Base-by-base conservation (phyloP, 37 sponge, comb jelly and placozoan species). In the Petrosia ficiformis region DNA sequence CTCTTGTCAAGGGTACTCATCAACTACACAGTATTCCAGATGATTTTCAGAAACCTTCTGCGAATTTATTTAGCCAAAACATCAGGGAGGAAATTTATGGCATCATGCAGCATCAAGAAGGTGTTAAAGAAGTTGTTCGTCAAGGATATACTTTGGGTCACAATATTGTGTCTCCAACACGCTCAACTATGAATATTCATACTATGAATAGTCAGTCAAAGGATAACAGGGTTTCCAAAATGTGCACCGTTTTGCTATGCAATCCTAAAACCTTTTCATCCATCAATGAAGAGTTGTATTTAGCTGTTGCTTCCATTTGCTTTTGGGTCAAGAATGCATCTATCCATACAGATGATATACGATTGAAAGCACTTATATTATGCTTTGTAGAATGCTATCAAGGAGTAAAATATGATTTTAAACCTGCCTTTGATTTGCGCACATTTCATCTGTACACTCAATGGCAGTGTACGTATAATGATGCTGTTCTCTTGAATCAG, bases 401-500 rank as follows among this genome's bases (percentile, higher is more conserved):
- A 19, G 14, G 14, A 48, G 8, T 14, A 19, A 14, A 8, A 19
- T 8, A 8, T 14, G 14, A 8, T 19, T 48, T 8, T 14, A 48
- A 8, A 19, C 54, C 54, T 19, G 54, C 54, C 54, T 48, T 48
- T 48, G 14, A 14, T 61, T 29, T 85, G 68, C n/a, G 16, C 10
- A 52, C 67, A 1, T 28, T 84, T 31, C 85, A 89, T 60, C 36
- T 40, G 21, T 84, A 76, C 37, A 59, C 78, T 30, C 82, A 90
- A 67, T 90, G 90, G 90, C 90, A 90, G 77, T 54, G 65, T 69
- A 48, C 65, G 29, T 90, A 84, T 44, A 30, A 67, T 24, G 73
- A 71, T 25, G 37, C 78, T 2, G 24, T 39, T 4, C 34, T 36
- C 34, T 67, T 90, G 30, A 84, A 84, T 30, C 57, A 73, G n/a